These are phyloP conservation scores for Stomatorhinus ivindoensis DNA, from an alignment of 2,113 vertebrate species.

Conservation along the genomic window DNA sequence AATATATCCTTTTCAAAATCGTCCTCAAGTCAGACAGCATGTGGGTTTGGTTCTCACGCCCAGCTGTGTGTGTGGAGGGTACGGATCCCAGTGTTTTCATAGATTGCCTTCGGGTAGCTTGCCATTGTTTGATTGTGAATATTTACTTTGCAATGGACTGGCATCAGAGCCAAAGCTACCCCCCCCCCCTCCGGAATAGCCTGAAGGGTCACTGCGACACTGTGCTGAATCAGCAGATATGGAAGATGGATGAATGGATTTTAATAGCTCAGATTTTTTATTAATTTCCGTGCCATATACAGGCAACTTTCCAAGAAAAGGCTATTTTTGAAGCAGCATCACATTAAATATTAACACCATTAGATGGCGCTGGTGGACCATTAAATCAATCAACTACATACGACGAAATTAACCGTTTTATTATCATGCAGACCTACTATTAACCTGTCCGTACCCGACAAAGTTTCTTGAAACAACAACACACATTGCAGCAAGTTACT, in stretches of 20 bases:
- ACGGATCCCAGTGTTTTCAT: neutral
- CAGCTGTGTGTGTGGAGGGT: neutral
- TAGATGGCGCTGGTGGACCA: slow-evolving; percentile 10
- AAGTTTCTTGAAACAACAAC: neutral
- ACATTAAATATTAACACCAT: neutral
- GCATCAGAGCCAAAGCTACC: neutral
- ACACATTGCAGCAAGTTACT: neutral
- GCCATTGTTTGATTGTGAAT: neutral
- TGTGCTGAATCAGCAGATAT: neutral
- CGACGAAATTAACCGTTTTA: neutral
- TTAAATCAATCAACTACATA: neutral
- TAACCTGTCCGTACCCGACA: neutral
- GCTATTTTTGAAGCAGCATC: neutral
- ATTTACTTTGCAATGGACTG: neutral
- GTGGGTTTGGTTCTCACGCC: neutral
- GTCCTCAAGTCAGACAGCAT: neutral
- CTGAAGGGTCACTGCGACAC: neutral
- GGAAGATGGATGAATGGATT: neutral
- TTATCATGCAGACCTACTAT: neutral
- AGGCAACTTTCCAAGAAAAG: neutral
- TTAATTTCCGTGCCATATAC: neutral
- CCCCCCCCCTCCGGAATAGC: neutral
- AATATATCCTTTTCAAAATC: neutral
- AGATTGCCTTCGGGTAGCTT: neutral
- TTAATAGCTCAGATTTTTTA: neutral